Percentiles rank a stretch among this genome's conserved stretches.
Conservation (phyloP, 2,888 invertebrate genomes). For the Colostygia pectinataria region DNA sequence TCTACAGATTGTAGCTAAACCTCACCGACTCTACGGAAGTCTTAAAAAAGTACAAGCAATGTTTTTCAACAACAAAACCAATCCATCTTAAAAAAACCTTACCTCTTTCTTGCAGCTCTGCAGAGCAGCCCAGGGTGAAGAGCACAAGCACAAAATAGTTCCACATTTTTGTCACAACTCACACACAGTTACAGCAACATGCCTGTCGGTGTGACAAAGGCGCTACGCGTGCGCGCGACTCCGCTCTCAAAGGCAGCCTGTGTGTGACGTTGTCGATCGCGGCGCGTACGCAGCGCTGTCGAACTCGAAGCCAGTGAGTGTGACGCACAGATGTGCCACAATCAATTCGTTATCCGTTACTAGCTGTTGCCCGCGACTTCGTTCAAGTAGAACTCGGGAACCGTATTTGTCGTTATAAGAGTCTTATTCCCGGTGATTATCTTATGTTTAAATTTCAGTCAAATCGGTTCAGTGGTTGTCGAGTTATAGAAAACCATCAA, state of each 20-base stretch:
- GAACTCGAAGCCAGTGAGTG: conserved; percentile 40
- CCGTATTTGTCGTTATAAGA: no score
- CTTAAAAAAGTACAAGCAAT: not conserved
- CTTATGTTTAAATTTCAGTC: no score
- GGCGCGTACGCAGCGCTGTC: conserved; percentile 45
- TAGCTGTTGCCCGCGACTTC: no score
- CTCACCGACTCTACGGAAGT: no score
- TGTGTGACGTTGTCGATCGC: conserved; percentile 40
- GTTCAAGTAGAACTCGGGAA: no score
- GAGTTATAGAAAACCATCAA: no score
- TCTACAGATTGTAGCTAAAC: not conserved
- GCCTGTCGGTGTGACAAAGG: conserved; percentile 20
- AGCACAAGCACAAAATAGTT: conserved; percentile 46
- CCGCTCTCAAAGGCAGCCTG: conserved; percentile 48
- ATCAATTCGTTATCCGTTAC: not conserved
- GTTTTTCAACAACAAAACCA: no score
- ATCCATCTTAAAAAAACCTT: conserved; percentile 17
- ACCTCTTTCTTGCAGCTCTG: conserved; percentile 75
- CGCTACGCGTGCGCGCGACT: conserved; percentile 56
- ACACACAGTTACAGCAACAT: conserved; percentile 36
- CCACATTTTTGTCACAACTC: conserved; percentile 65
- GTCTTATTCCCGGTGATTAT: no score
- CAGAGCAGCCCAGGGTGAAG: conserved; percentile 42
- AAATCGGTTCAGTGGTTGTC: no score
- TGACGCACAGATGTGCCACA: conserved; percentile 25